A percentile compares a stretch with the other conserved stretches of the same genome.
These are phyloP conservation scores for Oreochromis spilurus DNA, from an alignment of 2,113 vertebrate species.

Conservation along the genomic window DNA sequence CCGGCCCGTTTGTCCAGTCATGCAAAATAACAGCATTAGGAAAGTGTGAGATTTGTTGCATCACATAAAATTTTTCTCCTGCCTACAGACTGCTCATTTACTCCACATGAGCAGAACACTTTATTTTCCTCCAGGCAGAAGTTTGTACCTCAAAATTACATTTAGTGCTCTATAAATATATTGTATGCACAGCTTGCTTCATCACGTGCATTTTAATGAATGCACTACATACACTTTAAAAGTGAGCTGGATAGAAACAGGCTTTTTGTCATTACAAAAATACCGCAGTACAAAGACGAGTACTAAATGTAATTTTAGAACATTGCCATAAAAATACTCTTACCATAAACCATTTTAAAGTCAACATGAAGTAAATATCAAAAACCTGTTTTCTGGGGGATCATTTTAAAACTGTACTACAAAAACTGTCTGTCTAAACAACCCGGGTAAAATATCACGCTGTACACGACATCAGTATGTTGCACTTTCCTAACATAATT, in stretches of 20 bases:
- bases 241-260: background rate
- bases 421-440: background rate
- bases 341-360: background rate
- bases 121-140: background rate
- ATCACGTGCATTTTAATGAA: background rate
- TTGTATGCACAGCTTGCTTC: background rate
- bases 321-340: background rate
- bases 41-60: slow-evolving; percentile 19
- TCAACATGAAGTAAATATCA: background rate
- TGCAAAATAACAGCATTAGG: slow-evolving; percentile 41
- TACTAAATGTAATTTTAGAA: background rate
- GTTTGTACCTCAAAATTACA: background rate
- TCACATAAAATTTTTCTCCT: background rate
- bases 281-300: background rate
- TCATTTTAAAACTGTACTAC: background rate
- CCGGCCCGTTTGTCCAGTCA: background rate
- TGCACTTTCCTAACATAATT: background rate
- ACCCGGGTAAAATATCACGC: background rate
- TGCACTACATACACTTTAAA: background rate
- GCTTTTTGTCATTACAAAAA: background rate
- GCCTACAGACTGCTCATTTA: background rate
- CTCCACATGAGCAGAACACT: background rate
- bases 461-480: background rate
- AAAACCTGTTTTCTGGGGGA: background rate
- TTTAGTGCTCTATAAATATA: background rate